Evolutionary conservation across 2,113 vertebrate species (phyloP).

Genomic region (Pituophis catenifer): DNA sequence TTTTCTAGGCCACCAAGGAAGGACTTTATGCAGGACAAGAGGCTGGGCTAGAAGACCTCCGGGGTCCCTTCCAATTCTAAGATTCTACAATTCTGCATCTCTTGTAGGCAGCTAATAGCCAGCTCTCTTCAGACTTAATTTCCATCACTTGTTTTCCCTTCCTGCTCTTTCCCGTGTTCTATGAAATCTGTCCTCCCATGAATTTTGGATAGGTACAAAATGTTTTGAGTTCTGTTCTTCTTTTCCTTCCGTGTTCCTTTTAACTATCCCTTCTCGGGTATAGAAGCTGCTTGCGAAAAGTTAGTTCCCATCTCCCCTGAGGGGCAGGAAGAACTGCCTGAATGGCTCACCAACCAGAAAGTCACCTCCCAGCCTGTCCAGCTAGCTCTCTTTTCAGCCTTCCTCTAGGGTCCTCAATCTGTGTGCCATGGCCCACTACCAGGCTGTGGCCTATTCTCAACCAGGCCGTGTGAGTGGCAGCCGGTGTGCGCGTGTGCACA

Average conservation of each 20-base stretch:
- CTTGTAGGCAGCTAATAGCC: not conserved
- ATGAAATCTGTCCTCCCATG: not conserved
- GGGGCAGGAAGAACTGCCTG: not conserved
- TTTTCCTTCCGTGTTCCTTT: not conserved
- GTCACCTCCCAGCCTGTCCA: not conserved
- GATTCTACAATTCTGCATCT: not conserved
- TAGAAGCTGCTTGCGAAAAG: not conserved
- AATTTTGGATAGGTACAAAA: not conserved
- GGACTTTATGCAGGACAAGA: not conserved
- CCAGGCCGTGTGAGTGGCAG: not conserved
- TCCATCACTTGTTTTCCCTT: not conserved
- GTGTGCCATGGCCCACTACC: too few species aligned
- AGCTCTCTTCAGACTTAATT: not conserved
- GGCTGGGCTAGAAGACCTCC: not conserved
- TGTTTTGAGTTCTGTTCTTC: not conserved
- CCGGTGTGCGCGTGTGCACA: not conserved
- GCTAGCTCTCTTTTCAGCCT: not conserved
- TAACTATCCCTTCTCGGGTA: not conserved
- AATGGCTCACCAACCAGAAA: not conserved
- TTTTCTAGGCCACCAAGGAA: not conserved
- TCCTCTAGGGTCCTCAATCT: not conserved
- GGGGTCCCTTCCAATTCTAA: not conserved
- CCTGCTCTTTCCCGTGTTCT: not conserved
- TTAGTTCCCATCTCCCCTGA: not conserved
- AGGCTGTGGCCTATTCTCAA: not conserved